Base-by-base conservation (phyloP, 2,113 vertebrate genomes). In the Colius striatus region DNA sequence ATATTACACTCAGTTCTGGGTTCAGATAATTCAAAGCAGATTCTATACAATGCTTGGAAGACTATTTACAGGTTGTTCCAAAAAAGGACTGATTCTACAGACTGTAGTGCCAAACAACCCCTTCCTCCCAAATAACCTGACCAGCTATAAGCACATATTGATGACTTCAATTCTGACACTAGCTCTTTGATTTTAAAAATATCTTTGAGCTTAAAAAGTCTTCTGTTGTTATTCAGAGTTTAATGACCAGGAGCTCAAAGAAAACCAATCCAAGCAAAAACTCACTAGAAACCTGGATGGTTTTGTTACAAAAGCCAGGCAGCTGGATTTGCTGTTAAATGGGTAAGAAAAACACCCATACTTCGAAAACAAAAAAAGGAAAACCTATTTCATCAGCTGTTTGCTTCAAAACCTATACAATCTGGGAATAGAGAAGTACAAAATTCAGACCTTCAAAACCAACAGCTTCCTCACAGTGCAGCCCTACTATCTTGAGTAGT, bases 221-320 rank as follows among this genome's bases (percentile, higher is more conserved):
- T 1, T 47, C 20, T 4, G 11, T 7, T 48, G 41, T 48, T 85
- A 57, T 43, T 75, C 34, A 88, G 36, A 34, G 23, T 54, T 67
- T 30, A 79, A 15, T n/a, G 38, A 79, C 66, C 60, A 27, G 61
- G 61, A 92, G 34, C 26, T 82, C 71, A 76, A 72, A 65, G 78
- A 87, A 93, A 48, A 66, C 47, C 79, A 57, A 91, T 48, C 41
- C 76, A 68, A 86, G 62, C 83, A 76, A 83, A 83, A 94, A 48
- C 70, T 82, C 34, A 79, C 67, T 47, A 91, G 57, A 75, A 72
- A 63, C 34, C 62, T 29, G 54, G 23, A 34, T 36, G 29, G 0
- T 67, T 82, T 78, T 48, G 25, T 47, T 67, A 75, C 26, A 43
- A 10, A 90, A 90, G 61, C 9, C 22, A 30, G 43, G 32, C 1